These are phyloP conservation scores for Glyptemys insculpta DNA, from an alignment of 2,797 vertebrate genomes.

Conservation along the genomic window DNA sequence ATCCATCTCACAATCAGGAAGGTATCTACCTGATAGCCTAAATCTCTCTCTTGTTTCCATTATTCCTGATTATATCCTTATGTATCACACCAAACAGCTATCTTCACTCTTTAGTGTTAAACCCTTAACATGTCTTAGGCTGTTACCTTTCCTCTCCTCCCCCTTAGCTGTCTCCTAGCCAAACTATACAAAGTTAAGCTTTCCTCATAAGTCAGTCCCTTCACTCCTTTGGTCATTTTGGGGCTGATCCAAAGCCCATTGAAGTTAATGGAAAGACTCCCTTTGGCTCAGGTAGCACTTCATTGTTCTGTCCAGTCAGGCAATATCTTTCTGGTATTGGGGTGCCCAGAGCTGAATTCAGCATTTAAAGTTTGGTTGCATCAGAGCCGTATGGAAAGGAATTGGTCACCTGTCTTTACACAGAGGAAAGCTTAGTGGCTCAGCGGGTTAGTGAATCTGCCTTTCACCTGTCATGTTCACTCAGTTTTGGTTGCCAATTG, in stretches of 20 bases:
- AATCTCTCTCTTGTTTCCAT: not conserved
- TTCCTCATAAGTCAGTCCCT: not conserved
- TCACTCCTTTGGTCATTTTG: not conserved
- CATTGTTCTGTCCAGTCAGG: not conserved
- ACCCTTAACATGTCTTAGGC: not conserved
- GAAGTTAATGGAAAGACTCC: not conserved
- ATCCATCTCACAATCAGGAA: not conserved
- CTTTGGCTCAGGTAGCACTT: not conserved
- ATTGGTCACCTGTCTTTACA: not conserved
- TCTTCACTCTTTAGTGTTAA: not conserved
- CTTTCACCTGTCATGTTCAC: not conserved
- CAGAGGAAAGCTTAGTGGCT: not conserved
- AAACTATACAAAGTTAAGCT: not conserved
- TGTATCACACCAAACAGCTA: not conserved
- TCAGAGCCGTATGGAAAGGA: not conserved
- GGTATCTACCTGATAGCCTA: not conserved
- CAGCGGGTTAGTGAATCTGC: not conserved
- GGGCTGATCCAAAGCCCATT: not conserved
- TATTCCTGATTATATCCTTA: not conserved
- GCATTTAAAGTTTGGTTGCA: not conserved
- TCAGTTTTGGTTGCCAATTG: not conserved
- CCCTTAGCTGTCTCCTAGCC: not conserved
- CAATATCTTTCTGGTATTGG: not conserved
- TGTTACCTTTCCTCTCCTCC: not conserved
- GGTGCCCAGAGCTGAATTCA: not conserved